phyloP scores from a whole-genome alignment of 2,888 invertebrate species.

The Leptothorax acervorum region DNA sequence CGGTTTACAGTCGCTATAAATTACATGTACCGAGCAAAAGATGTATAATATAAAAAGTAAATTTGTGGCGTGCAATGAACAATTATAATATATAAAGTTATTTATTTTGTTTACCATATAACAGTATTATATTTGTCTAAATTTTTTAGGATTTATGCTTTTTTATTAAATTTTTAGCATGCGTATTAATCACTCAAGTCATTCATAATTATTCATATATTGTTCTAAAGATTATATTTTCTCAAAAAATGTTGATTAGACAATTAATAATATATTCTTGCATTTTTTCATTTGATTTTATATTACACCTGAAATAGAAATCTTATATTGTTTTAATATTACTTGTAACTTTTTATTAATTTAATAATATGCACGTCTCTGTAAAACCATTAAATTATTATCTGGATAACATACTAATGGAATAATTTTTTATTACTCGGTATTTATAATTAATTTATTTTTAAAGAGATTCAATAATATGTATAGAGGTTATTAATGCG shows the following conservation, averaged over 20 bases:
- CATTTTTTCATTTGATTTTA: not conserved
- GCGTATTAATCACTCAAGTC: not conserved
- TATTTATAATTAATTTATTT: not conserved
- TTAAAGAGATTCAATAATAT: not conserved
- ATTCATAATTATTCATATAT: not conserved
- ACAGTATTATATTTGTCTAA: not conserved
- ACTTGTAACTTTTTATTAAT: too few relatives aligned
- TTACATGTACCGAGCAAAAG: not conserved
- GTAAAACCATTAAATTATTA: not conserved
- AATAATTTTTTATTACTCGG: not conserved
- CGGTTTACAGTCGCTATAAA: conserved; percentile 70
- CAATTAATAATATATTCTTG: too few relatives aligned
- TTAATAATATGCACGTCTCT: not conserved
- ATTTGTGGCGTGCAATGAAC: not conserved
- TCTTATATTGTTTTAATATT: not conserved
- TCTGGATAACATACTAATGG: not conserved
- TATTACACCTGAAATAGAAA: not conserved
- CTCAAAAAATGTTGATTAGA: not conserved
- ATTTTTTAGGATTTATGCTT: not conserved
- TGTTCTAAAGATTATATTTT: not conserved
- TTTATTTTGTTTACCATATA: not conserved
- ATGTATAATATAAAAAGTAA: not conserved
- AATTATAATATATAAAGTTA: not conserved
- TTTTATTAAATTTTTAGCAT: not conserved
- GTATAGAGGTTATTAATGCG: not conserved